These are phyloP conservation scores for Ifrita kowaldi DNA, from an alignment of 2,113 vertebrate species.

Conservation along the genomic window DNA sequence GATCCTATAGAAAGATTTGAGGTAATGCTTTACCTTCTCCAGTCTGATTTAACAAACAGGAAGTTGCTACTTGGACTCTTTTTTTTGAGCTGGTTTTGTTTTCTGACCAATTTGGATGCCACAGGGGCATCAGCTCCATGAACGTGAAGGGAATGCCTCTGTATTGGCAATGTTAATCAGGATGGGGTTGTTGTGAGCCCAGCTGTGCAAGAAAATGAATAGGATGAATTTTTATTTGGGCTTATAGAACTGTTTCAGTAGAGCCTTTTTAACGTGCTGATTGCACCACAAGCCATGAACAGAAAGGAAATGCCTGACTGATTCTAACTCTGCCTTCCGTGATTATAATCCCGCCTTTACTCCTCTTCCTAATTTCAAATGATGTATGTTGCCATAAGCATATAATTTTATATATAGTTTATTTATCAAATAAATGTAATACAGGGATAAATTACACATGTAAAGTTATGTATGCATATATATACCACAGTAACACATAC, in stretches of 20 bases:
- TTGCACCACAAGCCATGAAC: not conserved
- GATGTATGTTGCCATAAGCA: not conserved
- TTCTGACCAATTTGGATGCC: not conserved
- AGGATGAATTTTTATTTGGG: not conserved
- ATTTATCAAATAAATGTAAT: not conserved
- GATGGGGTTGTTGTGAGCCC: not conserved
- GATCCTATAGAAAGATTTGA: slow-evolving; percentile 95
- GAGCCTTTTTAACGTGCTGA: not conserved
- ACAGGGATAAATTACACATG: not conserved
- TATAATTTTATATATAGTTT: not conserved
- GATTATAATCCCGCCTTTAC: not conserved
- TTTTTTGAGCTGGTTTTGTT: not conserved
- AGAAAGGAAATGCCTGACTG: not conserved
- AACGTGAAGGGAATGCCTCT: not conserved
- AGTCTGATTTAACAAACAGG: not conserved
- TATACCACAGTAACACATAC: not conserved
- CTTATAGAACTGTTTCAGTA: not conserved
- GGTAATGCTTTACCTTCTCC: slow-evolving; percentile 67
- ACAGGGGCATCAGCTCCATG: not conserved
- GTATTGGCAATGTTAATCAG: fast-evolving
- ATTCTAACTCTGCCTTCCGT: not conserved
- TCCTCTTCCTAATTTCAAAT: not conserved
- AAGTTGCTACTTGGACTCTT: not conserved
- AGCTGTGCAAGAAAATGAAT: not conserved
- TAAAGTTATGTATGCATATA: not conserved